Evolutionary conservation across 2,888 invertebrate species (phyloP), one percentile per base, ranked within the genome.

Genomic region (Pammene aurita): DNA sequence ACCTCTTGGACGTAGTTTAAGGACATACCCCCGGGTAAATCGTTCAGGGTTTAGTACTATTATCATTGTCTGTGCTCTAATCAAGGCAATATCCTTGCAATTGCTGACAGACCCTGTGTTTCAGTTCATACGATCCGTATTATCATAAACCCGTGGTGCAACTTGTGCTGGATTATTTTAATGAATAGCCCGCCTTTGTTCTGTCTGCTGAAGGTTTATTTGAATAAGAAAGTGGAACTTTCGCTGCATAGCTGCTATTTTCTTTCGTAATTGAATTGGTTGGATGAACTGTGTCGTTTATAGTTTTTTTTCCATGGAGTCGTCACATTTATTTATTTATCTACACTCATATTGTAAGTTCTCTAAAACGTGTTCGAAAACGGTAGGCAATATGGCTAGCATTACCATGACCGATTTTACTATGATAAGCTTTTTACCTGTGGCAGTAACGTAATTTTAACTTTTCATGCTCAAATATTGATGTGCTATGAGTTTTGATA

Each of bases 231-330:
- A 88, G 85, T 86, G 78, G 81, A 85, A 87, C 85, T 86, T 86
- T 84, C 84, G 71, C 82, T 80, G 78, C 78, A 80, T 74, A 74
- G 75, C 78, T 77, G 79, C 81, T 84, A 83, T 88, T 88, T 89
- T 87, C 84, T 82, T 88, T 85, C 72, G 84, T 89, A 90, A 90
- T 90, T 88, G 88, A 88, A 90, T 89, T 88, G 85, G 82, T 84
- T 81, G 83, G 82, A 86, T 83, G 83, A 84, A 78, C 73, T 76
- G 79, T 82, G 78, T 52, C 76, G 75, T 80, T 80, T 78, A 74
- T 77, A 73, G 72, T 71, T 76, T 73, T 76, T 73, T 76, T 73
- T 78, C 75, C 65, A 66, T 64, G 66, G 64, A 66, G 58, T 72
- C 72, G 73, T 70, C 67, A 70, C 52, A 48, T 18, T 48, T 16